Base-by-base conservation (phyloP, 2,888 invertebrate species). In the Pegoplata infirma region DNA sequence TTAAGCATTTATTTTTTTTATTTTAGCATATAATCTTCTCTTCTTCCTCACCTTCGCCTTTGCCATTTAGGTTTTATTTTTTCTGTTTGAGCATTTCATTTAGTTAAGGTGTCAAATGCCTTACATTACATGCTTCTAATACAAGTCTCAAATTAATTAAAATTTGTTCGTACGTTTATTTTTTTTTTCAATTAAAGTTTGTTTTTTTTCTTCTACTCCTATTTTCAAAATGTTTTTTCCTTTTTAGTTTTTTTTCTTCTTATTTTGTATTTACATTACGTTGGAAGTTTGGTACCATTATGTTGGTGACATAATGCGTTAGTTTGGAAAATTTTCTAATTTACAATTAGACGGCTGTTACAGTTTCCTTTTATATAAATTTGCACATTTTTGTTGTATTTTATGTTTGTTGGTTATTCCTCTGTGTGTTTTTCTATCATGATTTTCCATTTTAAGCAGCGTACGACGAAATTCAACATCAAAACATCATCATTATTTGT, bases 131-230 rank as follows among this genome's bases (percentile, higher is more conserved):
- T 46, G 61, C 56, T 53, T 21, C 67, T 69, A 71, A 74, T 74
- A 69, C 55, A 47, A 69, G 47, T 78, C 75, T 79, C 75, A 71
- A 79, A 79, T 79, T 79, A 79, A 79, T 79, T 79, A 79, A 79
- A 79, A 79, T 75, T 75, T 68, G 59, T 61, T 28, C 53, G 40
- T 32, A 32, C 47, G 47, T 47, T n/a, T 19, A 3, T 7, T 2
- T 28, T 28, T 23, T 28, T 28, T 44, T 51, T 16, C 25, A n/a
- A n/a, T 23, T 66, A 40, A n/a, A 40, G 36, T 44, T 49, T 49
- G 19, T 21, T 28, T 25, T n/a, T 21, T 14, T 17, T 12, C 5
- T 36, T n/a, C n/a, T n/a, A n/a, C 5, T 36, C 36, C n/a, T n/a
- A n/a, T n/a, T 40, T 40, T 40, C n/a, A 28, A 7, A 17, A 17